Percentiles rank a stretch among this genome's conserved stretches.
Evolutionary conservation across 1,140 invertebrate species (phyloP).

Genomic region (Hylaeus volcanicus): DNA sequence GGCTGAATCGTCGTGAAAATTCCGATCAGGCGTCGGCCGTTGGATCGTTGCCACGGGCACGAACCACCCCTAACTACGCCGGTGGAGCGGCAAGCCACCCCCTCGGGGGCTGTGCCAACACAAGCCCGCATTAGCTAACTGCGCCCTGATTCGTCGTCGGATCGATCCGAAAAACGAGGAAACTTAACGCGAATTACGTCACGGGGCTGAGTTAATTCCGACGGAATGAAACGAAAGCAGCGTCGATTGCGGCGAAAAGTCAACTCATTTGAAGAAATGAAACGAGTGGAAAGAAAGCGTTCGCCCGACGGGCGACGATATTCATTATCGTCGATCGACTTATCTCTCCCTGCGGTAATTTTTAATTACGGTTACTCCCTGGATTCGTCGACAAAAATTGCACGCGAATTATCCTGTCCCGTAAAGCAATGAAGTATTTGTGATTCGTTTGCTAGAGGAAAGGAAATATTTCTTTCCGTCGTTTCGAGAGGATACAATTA

Average conservation of each 20-base stretch:
- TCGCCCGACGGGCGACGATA: neutral
- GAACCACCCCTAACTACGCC: slow-evolving; percentile 47
- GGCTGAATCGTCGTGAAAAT: slow-evolving; percentile 7
- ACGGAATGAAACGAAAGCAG: slow-evolving; percentile 9
- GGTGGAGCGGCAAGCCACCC: slow-evolving; percentile 59
- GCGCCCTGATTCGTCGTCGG: slow-evolving; percentile 71
- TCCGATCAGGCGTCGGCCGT: slow-evolving; percentile 17
- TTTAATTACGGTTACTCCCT: neutral
- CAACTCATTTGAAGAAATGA: slow-evolving; percentile 8
- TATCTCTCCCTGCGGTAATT: neutral
- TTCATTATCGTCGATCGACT: neutral
- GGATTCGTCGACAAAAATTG: neutral
- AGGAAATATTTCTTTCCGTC: too few relatives aligned
- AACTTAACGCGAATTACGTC: slow-evolving; percentile 68
- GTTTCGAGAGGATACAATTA: too few relatives aligned
- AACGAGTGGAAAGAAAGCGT: neutral
- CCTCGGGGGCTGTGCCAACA: slow-evolving; percentile 69
- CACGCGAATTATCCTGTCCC: too few relatives aligned
- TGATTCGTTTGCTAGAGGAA: too few relatives aligned
- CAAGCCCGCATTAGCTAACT: slow-evolving; percentile 73
- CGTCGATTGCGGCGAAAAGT: slow-evolving; percentile 2
- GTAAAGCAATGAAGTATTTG: too few relatives aligned
- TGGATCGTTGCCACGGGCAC: slow-evolving; percentile 52
- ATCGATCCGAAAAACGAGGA: slow-evolving; percentile 69
- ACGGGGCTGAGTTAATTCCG: slow-evolving; percentile 29